A percentile compares a stretch with the other conserved stretches of the same genome.
These are phyloP conservation scores for Paraplagusia blochii DNA, from an alignment of 2,113 vertebrate genomes.

Conservation along the genomic window DNA sequence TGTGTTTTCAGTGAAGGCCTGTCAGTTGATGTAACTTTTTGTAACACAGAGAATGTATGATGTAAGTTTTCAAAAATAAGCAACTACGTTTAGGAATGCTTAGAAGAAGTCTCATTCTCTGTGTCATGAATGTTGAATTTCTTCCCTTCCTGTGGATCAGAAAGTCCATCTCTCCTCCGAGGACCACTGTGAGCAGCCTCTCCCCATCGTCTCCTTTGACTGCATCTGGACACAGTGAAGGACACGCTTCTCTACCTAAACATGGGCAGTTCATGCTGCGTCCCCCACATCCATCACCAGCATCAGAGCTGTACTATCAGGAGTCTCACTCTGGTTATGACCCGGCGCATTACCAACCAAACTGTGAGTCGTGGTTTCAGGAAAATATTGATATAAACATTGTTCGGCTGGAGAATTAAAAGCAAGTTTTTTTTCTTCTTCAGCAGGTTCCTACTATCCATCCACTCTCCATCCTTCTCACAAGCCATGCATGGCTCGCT, in stretches of 20 bases:
- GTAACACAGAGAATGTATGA: too few species aligned
- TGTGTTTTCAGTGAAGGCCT: too few species aligned
- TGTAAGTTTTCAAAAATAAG: too few species aligned
- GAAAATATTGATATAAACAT: background rate
- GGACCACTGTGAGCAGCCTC: conserved; percentile 84
- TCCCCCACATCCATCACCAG: conserved; percentile 80
- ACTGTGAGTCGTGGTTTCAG: conserved; percentile 74
- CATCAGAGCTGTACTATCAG: conserved; percentile 88
- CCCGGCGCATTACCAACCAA: conserved; percentile 80
- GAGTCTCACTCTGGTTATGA: conserved; percentile 84
- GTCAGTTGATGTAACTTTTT: too few species aligned
- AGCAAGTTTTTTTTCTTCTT: conserved; percentile 37
- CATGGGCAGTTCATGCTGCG: conserved; percentile 81
- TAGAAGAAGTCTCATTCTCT: too few species aligned
- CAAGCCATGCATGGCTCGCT: conserved; percentile 87
- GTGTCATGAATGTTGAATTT: background rate
- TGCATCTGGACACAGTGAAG: conserved; percentile 75
- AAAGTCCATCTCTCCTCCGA: conserved; percentile 79
- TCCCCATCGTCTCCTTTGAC: conserved; percentile 80
- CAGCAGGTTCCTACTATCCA: conserved; percentile 84
- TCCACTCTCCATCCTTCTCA: conserved; percentile 84
- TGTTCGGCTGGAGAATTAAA: background rate
- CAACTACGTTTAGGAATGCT: too few species aligned
- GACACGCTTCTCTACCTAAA: conserved; percentile 78
- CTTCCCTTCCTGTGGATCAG: conserved; percentile 29